Evolutionary conservation across 2,888 invertebrate species (phyloP).

Genomic region (Ormyrus nitidulus): DNA sequence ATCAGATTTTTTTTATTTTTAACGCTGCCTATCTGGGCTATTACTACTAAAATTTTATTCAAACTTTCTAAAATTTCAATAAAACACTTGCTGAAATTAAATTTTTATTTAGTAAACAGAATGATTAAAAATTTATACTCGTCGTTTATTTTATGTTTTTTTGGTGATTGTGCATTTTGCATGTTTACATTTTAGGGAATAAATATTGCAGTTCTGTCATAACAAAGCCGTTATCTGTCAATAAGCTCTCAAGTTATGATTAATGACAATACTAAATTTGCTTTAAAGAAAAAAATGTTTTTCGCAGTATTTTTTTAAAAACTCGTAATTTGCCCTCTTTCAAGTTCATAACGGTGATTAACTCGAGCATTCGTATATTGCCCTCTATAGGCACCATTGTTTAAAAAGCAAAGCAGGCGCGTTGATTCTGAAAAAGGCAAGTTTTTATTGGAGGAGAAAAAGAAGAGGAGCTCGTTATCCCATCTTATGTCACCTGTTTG

Average conservation of each 20-base stretch:
- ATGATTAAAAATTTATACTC: too few relatives aligned
- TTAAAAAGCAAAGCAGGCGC: too few relatives aligned
- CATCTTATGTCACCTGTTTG: constrained; percentile 41
- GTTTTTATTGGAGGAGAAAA: neutral
- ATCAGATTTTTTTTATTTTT: too few relatives aligned
- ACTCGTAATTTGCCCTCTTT: neutral
- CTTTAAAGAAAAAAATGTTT: constrained; percentile 11
- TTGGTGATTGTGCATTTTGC: neutral
- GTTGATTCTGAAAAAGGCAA: too few relatives aligned
- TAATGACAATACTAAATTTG: constrained; percentile 3
- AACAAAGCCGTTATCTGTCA: constrained; percentile 13
- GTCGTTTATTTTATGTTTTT: neutral
- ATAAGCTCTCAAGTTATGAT: neutral
- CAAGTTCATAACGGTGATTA: too few relatives aligned
- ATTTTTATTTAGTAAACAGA: too few relatives aligned
- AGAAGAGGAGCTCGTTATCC: neutral
- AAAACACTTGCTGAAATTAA: too few relatives aligned
- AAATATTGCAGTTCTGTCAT: neutral
- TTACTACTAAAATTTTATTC: too few relatives aligned
- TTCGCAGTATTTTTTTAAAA: constrained; percentile 2
- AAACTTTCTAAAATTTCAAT: too few relatives aligned
- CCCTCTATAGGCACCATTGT: too few relatives aligned
- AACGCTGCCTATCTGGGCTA: too few relatives aligned
- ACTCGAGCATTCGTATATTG: too few relatives aligned
- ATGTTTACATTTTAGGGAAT: neutral